A percentile compares a stretch with the other conserved stretches of the same genome.
phyloP scores from a whole-genome alignment of 2,888 invertebrate genomes.

The Pristionchus mayeri region DNA sequence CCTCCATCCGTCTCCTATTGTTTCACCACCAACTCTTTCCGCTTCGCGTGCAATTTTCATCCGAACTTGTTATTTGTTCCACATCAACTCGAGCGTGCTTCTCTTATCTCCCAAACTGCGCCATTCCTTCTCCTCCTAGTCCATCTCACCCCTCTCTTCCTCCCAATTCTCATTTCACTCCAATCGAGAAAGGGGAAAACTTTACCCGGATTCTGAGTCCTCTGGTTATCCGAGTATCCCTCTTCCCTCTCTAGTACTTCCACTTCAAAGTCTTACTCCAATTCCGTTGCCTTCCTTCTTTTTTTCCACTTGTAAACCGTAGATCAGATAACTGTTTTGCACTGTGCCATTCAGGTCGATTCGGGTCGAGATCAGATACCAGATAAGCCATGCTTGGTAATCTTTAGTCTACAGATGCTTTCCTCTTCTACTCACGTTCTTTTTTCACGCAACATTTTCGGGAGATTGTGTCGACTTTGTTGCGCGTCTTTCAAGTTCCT shows the following conservation, averaged over 20 bases:
- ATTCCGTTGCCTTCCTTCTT: not conserved
- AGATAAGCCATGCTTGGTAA: not conserved
- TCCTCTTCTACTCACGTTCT: not conserved
- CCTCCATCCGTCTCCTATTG: not conserved
- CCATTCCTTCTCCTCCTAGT: not conserved
- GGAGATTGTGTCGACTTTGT: not conserved
- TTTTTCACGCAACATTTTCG: not conserved
- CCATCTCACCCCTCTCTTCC: not conserved
- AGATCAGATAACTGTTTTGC: conserved; percentile 1
- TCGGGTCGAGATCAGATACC: not conserved
- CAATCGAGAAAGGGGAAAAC: conserved; percentile 22
- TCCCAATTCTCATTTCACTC: conserved; percentile 42
- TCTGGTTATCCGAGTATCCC: conserved; percentile 9
- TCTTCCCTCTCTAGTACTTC: not conserved
- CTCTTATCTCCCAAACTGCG: conserved; percentile 7
- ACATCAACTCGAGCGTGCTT: conserved; percentile 1
- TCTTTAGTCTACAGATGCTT: too few species aligned
- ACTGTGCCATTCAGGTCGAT: not conserved
- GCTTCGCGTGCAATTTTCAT: not conserved
- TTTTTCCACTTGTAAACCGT: not conserved
- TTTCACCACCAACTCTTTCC: conserved; percentile 8
- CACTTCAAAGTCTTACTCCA: conserved; percentile 16
- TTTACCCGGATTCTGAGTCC: not conserved
- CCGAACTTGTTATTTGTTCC: conserved; percentile 36
- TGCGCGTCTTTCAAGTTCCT: not conserved